phyloP scores from a whole-genome alignment of 2,888 invertebrate species.

The Nycteola revayana region DNA sequence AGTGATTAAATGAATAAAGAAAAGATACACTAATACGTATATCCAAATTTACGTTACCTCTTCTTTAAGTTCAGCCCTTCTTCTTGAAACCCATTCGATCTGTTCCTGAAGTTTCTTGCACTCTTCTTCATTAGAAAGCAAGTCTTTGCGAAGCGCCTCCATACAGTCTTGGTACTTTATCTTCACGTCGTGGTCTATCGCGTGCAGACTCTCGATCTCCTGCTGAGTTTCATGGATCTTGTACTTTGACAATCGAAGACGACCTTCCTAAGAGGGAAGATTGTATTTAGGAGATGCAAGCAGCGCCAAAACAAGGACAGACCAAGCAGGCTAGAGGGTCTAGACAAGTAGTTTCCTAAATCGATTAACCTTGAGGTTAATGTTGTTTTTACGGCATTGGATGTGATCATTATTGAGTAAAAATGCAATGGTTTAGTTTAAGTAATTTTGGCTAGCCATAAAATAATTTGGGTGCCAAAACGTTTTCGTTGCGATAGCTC shows the following conservation, averaged over 20 bases:
- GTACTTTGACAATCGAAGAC: constrained; percentile 65
- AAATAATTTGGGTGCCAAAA: too few relatives aligned
- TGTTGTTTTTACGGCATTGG: too few relatives aligned
- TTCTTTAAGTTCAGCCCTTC: constrained; percentile 63
- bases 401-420: too few relatives aligned
- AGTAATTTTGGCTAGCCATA: too few relatives aligned
- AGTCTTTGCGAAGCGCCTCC: constrained; percentile 58
- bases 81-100: constrained; percentile 71
- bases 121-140: constrained; percentile 62
- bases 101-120: constrained; percentile 70
- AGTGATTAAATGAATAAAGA: too few relatives aligned
- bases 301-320: too few relatives aligned
- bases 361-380: too few relatives aligned
- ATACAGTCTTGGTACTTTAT: constrained; percentile 61
- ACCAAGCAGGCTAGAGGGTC: too few relatives aligned
- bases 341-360: too few relatives aligned
- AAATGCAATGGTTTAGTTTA: too few relatives aligned
- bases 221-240: constrained; percentile 70
- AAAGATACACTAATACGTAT: constrained; percentile 2
- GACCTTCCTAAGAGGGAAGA: constrained; percentile 54
- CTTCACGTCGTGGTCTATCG: constrained; percentile 61
- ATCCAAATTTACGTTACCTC: constrained; percentile 52
- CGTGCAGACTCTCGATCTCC: constrained; percentile 70
- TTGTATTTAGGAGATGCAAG: too few relatives aligned
- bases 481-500: too few relatives aligned